Evolutionary conservation across 2,113 vertebrate species (phyloP).

Genomic region (Oryzias curvinotus): DNA sequence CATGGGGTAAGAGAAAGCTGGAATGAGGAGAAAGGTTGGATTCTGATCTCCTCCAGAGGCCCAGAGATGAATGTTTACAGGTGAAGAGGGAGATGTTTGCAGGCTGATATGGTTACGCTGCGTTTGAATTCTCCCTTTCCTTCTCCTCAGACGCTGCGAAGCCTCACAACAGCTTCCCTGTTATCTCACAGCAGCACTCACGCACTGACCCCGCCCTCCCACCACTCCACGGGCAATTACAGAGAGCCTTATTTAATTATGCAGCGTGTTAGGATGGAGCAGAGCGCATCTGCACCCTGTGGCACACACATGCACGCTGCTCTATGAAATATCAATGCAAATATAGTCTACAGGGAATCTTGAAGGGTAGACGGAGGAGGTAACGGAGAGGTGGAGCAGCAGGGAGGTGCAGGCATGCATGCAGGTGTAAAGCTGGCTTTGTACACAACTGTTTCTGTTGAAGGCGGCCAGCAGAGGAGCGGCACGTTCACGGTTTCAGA

Average conservation of each 20-base stretch:
- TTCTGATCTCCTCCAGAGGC: neutral
- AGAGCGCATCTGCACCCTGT: conserved; percentile 39
- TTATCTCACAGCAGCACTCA: conserved; percentile 5
- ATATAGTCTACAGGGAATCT: too few relatives aligned
- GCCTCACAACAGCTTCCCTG: too few relatives aligned
- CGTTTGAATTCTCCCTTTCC: neutral
- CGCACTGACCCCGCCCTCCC: conserved; percentile 15
- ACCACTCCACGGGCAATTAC: conserved; percentile 66
- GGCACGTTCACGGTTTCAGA: too few relatives aligned
- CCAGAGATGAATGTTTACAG: conserved; percentile 23
- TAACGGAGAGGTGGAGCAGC: too few relatives aligned
- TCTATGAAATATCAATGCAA: too few relatives aligned
- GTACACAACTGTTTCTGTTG: too few relatives aligned
- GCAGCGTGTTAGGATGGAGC: conserved; percentile 44
- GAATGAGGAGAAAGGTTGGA: neutral
- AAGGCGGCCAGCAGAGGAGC: too few relatives aligned
- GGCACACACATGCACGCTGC: too few relatives aligned
- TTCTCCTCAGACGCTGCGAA: neutral
- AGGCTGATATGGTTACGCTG: conserved; percentile 22
- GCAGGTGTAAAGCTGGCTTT: too few relatives aligned
- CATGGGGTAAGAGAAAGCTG: too few relatives aligned
- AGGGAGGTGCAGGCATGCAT: too few relatives aligned
- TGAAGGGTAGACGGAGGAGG: too few relatives aligned
- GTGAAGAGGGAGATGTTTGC: conserved; percentile 40
- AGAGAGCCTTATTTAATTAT: conserved; percentile 64